Evolutionary conservation across 2,888 invertebrate genomes (phyloP).

Genomic region (Coremacera marginata): DNA sequence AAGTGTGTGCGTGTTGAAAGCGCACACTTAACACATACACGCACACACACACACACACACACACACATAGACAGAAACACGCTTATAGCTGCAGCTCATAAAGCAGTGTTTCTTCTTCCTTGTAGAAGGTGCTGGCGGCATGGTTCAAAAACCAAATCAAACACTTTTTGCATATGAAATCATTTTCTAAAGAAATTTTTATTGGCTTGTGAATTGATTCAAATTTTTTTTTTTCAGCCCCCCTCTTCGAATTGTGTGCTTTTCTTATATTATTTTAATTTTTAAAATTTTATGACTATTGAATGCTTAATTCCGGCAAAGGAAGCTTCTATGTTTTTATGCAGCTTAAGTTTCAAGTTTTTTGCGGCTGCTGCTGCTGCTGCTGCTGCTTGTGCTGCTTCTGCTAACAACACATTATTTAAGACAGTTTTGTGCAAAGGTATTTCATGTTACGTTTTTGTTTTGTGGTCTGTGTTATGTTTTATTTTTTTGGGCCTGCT

Average conservation of each 20-base stretch:
- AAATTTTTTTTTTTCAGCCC: slow-evolving; percentile 1
- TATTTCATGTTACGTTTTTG: not conserved
- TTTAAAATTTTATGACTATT: slow-evolving; percentile 23
- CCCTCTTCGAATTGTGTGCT: not conserved
- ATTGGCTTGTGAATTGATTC: slow-evolving; percentile 30
- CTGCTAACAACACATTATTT: slow-evolving; percentile 17
- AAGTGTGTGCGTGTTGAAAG: not conserved
- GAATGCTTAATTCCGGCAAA: slow-evolving; percentile 19
- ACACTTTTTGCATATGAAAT: slow-evolving; percentile 34
- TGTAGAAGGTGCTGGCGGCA: not conserved
- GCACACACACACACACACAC: not conserved
- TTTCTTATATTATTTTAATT: not conserved
- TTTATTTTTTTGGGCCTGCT: slow-evolving; percentile 3
- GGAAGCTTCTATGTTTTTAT: slow-evolving; percentile 6
- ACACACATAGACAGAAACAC: not conserved
- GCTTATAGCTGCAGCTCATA: not conserved
- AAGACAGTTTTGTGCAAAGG: slow-evolving; percentile 6
- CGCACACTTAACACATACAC: slow-evolving; percentile 12
- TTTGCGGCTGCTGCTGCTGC: not conserved
- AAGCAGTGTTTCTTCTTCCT: not conserved
- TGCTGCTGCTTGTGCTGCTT: not conserved
- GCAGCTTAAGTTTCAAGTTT: not conserved
- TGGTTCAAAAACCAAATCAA: slow-evolving; percentile 23
- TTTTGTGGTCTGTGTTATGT: not conserved
- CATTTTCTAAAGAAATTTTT: slow-evolving; percentile 24